Percentiles rank a stretch among this genome's conserved stretches.
Conservation (phyloP, 2,888 invertebrate species). For the Galeruca laticollis region DNA sequence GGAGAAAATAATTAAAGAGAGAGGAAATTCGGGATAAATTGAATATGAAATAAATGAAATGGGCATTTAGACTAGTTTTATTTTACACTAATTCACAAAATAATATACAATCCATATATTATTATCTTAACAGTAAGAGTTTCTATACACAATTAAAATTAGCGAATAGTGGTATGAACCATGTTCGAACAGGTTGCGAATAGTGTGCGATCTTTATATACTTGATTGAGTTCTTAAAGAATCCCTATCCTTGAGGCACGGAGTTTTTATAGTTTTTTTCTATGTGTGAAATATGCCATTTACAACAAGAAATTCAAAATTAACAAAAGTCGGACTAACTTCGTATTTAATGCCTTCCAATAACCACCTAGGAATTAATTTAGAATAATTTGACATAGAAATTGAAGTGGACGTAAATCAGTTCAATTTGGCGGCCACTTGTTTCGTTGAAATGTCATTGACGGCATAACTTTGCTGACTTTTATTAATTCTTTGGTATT, state of each 20-base stretch:
- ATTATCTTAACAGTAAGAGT: conserved; percentile 57
- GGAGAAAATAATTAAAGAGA: no score
- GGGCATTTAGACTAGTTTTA: conserved; percentile 62
- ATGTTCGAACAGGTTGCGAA: conserved; percentile 39
- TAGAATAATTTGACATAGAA: background rate
- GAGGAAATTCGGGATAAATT: background rate
- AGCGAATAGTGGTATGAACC: conserved; percentile 44
- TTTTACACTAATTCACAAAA: conserved; percentile 66
- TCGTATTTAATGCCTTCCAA: background rate
- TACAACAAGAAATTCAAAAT: conserved; percentile 15
- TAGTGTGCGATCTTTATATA: conserved; percentile 51
- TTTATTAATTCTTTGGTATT: background rate
- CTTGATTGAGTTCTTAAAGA: conserved; percentile 16
- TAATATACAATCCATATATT: conserved; percentile 64
- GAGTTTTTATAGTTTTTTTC: conserved; percentile 28
- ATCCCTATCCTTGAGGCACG: conserved; percentile 41
- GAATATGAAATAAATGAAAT: conserved; percentile 39
- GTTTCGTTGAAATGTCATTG: background rate
- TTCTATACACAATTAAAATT: conserved; percentile 44
- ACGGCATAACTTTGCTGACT: background rate
- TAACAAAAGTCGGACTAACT: background rate
- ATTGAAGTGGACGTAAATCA: background rate
- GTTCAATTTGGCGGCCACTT: background rate
- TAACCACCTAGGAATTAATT: background rate
- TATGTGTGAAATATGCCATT: conserved; percentile 29